Base-by-base conservation (phyloP, 2,888 invertebrate species). In the Onthophagus sagittarius region DNA sequence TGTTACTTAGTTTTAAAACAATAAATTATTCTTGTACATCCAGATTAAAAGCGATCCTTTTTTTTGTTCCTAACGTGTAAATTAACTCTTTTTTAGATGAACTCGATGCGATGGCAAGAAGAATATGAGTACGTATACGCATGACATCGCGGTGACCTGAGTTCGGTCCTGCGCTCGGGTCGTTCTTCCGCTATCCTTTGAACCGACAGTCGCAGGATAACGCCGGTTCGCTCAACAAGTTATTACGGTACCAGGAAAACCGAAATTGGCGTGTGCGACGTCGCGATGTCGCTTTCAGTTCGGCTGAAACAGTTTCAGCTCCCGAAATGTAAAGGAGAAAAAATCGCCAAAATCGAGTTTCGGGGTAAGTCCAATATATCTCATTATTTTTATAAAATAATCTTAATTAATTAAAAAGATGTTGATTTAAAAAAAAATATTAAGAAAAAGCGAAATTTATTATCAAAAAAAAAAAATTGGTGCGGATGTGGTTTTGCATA, bases 271-370 rank as follows among this genome's bases (percentile, higher is more conserved):
- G 76, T 76, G 77, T 78, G 76, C 75, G 74, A 71, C 72, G 39
- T 67, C 13, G 76, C 67, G 72, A 93, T 93, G 93, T 90, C 93
- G 80, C 88, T 94, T 63, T 86, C 89, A 9, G 90, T 93, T 14
- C 88, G 89, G 81, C 82, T 93, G 64, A 89, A 90, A 82, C 90
- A 91, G 78, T 90, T 93, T 81, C 91, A 91, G 85, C 87, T 92
- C 71, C 86, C 91, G 14, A 91, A 91, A 84, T 88, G 88, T 81
- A 92, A 90, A 82, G 89, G 89, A 9, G 92, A 92, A 78, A 90
- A 91, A 81, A 88, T 89, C 76, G 91, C 89, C 71, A 89, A 90
- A 78, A 86, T 92, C 77, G 91, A 91, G 77, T 95, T 95, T 82
- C 87, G 95, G 88, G 94, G 95, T 95, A 87, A 89, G 91, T 81